These are phyloP conservation scores for Enteromius argenteus DNA, from an alignment of 2,797 vertebrate genomes.

Conservation along the genomic window DNA sequence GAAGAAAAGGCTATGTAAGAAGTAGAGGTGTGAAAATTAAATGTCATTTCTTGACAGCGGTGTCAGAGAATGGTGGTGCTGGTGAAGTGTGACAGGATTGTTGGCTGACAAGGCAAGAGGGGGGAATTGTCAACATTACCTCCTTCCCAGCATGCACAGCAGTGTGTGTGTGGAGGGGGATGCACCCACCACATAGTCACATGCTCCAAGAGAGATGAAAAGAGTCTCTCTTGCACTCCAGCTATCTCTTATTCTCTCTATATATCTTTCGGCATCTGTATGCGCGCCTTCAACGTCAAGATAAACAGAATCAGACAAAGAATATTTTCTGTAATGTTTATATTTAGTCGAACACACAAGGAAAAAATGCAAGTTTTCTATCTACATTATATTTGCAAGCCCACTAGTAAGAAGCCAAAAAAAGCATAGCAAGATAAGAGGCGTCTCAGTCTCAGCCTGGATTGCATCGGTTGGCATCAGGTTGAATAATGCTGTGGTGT, in stretches of 20 bases:
- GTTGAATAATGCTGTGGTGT: slow-evolving; percentile 37
- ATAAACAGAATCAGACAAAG: slow-evolving; percentile 36
- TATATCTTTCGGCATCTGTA: slow-evolving; percentile 4
- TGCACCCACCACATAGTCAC: slow-evolving; percentile 35
- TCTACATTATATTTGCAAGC: slow-evolving; percentile 18
- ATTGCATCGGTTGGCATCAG: slow-evolving; percentile 24
- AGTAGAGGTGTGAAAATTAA: slow-evolving; percentile 80
- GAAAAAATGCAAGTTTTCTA: slow-evolving; percentile 15
- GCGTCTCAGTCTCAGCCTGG: slow-evolving; percentile 3
- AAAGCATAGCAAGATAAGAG: slow-evolving; percentile 8
- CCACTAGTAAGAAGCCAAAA: slow-evolving; percentile 2
- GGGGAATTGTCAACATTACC: slow-evolving; percentile 80
- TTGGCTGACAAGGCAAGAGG: slow-evolving; percentile 79
- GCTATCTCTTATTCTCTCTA: slow-evolving; percentile 47
- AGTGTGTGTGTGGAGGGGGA: slow-evolving; percentile 57
- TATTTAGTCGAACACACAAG: slow-evolving; percentile 30
- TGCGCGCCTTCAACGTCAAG: neutral
- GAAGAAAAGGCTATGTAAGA: slow-evolving; percentile 64
- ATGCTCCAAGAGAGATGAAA: slow-evolving; percentile 44
- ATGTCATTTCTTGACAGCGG: slow-evolving; percentile 80
- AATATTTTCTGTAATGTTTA: slow-evolving; percentile 37
- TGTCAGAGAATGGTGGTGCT: slow-evolving; percentile 79
- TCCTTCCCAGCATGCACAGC: slow-evolving; percentile 75
- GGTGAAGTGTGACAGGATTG: slow-evolving; percentile 80
- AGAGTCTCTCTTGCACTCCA: slow-evolving; percentile 31